Evolutionary conservation across 2,797 vertebrate genomes (phyloP).

Genomic region (Microtus obscurus): DNA sequence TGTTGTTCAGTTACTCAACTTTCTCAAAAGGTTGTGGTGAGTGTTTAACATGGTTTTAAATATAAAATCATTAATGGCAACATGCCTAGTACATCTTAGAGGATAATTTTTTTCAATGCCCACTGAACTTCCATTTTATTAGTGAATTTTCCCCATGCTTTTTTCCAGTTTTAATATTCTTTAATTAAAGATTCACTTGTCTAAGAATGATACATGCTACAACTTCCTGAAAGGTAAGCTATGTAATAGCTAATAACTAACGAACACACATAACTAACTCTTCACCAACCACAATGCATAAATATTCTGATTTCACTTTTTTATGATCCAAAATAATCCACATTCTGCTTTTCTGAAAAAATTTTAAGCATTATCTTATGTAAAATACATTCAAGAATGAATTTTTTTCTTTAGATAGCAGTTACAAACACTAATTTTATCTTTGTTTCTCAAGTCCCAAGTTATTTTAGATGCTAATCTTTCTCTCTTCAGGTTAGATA

Average conservation of each 20-base stretch:
- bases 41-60: background rate
- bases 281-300: conserved; percentile 38
- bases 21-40: background rate
- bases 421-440: conserved; percentile 33
- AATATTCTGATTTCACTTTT: conserved; percentile 16
- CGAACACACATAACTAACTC: background rate
- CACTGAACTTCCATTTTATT: background rate
- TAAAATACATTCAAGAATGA: conserved; percentile 15
- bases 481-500: conserved; percentile 13
- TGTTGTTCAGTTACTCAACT: background rate
- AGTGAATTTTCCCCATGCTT: background rate
- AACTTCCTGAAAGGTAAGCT: conserved; percentile 32
- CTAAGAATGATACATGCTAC: background rate
- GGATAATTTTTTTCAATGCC: background rate
- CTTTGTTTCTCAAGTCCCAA: background rate
- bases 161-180: conserved; percentile 1
- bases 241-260: background rate
- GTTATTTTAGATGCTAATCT: conserved; percentile 33
- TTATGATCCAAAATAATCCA: conserved; percentile 4
- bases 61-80: conserved; percentile 19
- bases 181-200: background rate
- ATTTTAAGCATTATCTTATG: background rate
- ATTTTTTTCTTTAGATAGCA: conserved; percentile 4
- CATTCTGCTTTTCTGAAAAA: background rate
- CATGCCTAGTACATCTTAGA: background rate